A percentile compares a stretch with the other conserved stretches of the same genome.
phyloP scores from a whole-genome alignment of 2,797 vertebrate species.

The Lophius americanus region DNA sequence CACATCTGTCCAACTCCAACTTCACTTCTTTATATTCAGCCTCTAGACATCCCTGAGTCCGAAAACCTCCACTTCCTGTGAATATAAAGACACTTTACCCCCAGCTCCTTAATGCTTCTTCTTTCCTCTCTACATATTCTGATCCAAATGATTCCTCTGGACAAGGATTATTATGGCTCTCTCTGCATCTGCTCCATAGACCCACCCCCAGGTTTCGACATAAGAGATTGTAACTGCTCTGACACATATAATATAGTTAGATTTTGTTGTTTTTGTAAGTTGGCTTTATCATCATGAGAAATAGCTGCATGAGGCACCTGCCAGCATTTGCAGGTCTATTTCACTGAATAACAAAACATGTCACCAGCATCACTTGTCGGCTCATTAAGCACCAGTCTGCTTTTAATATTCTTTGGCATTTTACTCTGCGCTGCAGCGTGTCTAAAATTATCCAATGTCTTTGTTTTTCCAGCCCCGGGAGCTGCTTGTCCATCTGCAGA shows the following conservation, averaged over 20 bases:
- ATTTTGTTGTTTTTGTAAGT: slow-evolving; percentile 19
- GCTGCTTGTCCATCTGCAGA: slow-evolving; percentile 37
- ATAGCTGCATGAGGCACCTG: slow-evolving; percentile 14
- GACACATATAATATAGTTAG: neutral
- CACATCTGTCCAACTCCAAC: slow-evolving; percentile 33
- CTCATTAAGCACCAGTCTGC: slow-evolving; percentile 27
- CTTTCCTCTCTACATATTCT: slow-evolving; percentile 52
- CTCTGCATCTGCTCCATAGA: slow-evolving; percentile 21
- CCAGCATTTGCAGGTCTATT: slow-evolving; percentile 14
- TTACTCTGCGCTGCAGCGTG: slow-evolving; percentile 38
- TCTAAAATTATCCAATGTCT: slow-evolving; percentile 51
- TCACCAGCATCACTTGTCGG: slow-evolving; percentile 31
- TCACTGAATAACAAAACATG: slow-evolving; percentile 28
- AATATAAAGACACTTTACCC: slow-evolving; percentile 60
- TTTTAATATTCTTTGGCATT: slow-evolving; percentile 44
- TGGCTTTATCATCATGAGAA: slow-evolving; percentile 2
- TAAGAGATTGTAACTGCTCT: neutral
- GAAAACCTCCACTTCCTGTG: slow-evolving; percentile 41
- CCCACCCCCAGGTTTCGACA: slow-evolving; percentile 18
- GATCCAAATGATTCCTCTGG: slow-evolving; percentile 49
- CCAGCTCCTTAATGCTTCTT: slow-evolving; percentile 57
- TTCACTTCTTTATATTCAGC: slow-evolving; percentile 61
- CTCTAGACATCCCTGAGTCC: slow-evolving; percentile 56
- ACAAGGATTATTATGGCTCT: slow-evolving; percentile 42
- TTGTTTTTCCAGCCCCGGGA: slow-evolving; percentile 43